Evolutionary conservation across 92 coral and sea anemone genomes (phyloP).

Genomic region (Isaurus tuberculatus): DNA sequence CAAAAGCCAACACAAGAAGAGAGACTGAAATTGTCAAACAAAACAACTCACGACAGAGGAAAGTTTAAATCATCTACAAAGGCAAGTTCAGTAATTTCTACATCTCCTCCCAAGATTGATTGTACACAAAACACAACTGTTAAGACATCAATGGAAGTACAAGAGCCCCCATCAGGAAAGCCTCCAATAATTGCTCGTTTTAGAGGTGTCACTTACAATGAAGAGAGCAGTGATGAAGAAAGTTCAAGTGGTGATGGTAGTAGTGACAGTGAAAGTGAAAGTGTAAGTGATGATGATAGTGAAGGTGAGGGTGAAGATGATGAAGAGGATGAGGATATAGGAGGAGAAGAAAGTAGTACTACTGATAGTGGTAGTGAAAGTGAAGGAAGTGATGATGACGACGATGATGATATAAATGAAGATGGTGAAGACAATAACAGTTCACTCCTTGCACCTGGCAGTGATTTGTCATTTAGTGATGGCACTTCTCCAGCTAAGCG

Average conservation of each 20-base stretch:
- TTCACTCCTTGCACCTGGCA: constrained; percentile 56
- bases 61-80: constrained; percentile 46
- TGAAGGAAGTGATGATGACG: constrained; percentile 80
- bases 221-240: constrained; percentile 94
- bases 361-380: constrained; percentile 82
- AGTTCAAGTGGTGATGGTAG: constrained; percentile 84
- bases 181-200: constrained; percentile 91
- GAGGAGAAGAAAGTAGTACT: constrained; percentile 71
- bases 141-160: constrained; percentile 55
- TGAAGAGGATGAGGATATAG: constrained; percentile 61
- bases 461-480: constrained; percentile 65
- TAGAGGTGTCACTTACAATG: constrained; percentile 73
- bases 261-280: constrained; percentile 82
- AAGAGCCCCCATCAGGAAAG: constrained; percentile 78
- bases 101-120: constrained; percentile 12
- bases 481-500: constrained; percentile 62
- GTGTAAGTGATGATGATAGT: constrained; percentile 80
- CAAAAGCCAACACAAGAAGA: constrained; percentile 49
- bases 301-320: constrained; percentile 75
- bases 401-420: constrained; percentile 64
- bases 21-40: constrained; percentile 26
- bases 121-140: constrained; percentile 49
- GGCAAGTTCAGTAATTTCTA: constrained; percentile 22
- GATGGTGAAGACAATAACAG: constrained; percentile 60
- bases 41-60: constrained; percentile 22